Conservation (phyloP, 1,140 invertebrate genomes). For the Laupala kohalensis region DNA sequence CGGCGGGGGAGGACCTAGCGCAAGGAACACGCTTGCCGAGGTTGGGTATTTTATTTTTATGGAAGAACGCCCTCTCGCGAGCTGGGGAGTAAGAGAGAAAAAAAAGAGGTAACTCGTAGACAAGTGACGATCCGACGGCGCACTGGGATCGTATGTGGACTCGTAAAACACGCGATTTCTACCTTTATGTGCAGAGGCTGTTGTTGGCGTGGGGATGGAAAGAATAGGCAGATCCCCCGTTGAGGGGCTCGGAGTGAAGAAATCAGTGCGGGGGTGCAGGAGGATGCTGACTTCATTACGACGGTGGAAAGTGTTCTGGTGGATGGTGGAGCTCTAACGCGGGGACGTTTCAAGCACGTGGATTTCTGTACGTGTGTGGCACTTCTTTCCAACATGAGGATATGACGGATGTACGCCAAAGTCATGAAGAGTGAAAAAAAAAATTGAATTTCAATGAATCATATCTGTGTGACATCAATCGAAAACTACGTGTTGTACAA, state of each 20-base stretch:
- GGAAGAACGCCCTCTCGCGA: background rate
- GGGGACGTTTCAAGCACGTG: no score
- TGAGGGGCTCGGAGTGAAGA: slow-evolving; percentile 86
- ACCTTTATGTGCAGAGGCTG: slow-evolving; percentile 56
- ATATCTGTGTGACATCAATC: no score
- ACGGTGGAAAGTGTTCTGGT: no score
- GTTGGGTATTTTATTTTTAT: slow-evolving; percentile 6
- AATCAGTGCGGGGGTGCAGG: slow-evolving; percentile 89
- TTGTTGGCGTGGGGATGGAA: slow-evolving; percentile 86
- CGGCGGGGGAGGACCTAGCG: background rate
- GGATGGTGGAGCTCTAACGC: no score
- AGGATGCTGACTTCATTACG: slow-evolving; percentile 98
- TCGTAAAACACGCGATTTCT: slow-evolving; percentile 7
- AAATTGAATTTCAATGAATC: no score
- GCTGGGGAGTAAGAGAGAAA: background rate
- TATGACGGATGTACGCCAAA: no score
- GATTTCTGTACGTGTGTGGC: no score
- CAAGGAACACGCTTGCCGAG: background rate
- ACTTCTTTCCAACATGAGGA: no score
- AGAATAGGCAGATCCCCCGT: slow-evolving; percentile 59
- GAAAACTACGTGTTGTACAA: no score
- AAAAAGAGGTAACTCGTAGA: background rate
- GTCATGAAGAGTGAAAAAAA: no score
- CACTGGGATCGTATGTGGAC: background rate
- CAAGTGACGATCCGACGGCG: background rate